phyloP scores from a whole-genome alignment of 2,113 vertebrate genomes.

The Saguinus midas region DNA sequence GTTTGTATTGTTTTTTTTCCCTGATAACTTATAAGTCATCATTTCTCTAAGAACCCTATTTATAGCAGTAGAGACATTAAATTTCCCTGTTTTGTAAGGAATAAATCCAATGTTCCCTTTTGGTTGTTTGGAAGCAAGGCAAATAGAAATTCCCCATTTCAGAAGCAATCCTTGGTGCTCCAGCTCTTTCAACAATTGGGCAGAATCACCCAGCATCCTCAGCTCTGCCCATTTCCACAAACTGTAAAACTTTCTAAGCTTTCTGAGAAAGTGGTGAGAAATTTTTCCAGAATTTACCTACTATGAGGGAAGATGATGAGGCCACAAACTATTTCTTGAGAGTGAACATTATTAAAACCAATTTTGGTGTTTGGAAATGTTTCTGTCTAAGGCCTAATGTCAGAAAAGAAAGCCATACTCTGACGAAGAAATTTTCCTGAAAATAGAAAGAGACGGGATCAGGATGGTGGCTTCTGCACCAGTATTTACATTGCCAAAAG shows the following conservation, averaged over 20 bases:
- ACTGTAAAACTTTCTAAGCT: neutral
- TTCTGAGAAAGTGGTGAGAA: neutral
- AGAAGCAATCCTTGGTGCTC: neutral
- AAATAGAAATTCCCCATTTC: neutral
- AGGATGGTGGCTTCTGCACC: neutral
- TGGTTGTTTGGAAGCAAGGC: neutral
- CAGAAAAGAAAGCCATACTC: neutral
- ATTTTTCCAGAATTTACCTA: neutral
- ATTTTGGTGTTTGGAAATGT: neutral
- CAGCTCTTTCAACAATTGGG: neutral
- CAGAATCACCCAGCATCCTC: neutral
- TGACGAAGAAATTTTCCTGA: neutral
- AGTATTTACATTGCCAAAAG: neutral
- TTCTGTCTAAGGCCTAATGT: neutral
- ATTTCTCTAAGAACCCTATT: slow-evolving; percentile 33
- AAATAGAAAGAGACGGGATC: neutral
- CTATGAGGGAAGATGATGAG: neutral
- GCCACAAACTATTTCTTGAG: neutral
- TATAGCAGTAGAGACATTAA: neutral
- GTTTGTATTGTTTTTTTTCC: neutral
- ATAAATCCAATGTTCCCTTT: slow-evolving; percentile 25
- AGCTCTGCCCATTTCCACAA: neutral
- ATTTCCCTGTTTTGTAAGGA: neutral
- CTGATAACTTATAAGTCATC: slow-evolving; percentile 4
- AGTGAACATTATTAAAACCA: slow-evolving; percentile 14